phyloP scores from a whole-genome alignment of 2,113 vertebrate species.

The Paradoxurus hermaphroditus region DNA sequence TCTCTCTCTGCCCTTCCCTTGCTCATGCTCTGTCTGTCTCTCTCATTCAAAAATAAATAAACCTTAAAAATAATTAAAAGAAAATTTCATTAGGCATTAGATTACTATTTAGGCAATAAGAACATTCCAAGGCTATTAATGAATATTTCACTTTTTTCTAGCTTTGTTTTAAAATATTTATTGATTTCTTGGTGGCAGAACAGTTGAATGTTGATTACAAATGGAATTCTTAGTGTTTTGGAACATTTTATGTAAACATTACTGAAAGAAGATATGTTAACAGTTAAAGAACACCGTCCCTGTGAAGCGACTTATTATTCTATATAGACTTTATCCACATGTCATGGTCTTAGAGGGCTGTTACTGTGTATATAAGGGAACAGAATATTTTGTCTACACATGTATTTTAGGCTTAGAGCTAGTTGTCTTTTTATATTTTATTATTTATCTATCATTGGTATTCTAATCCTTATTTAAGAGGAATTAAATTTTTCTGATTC shows the following conservation, averaged over 20 bases:
- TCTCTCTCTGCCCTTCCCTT: too few species aligned
- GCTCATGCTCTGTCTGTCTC: too few species aligned
- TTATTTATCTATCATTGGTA: neutral
- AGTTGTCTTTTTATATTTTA: neutral
- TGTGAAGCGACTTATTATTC: neutral
- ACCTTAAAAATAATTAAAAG: too few species aligned
- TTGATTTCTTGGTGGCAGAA: slow-evolving; percentile 2
- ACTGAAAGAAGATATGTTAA: neutral
- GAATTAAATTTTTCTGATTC: neutral
- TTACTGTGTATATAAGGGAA: neutral
- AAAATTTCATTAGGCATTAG: slow-evolving; percentile 24
- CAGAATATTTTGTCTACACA: neutral
- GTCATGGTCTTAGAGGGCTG: neutral
- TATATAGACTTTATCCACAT: neutral
- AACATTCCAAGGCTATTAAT: slow-evolving; percentile 9
- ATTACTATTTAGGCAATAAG: neutral
- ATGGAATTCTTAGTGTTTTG: neutral
- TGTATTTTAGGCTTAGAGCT: neutral
- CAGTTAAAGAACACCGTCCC: neutral
- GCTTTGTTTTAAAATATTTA: slow-evolving; percentile 45
- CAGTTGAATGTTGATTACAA: neutral
- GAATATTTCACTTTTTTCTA: neutral
- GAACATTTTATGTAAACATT: neutral
- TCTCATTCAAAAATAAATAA: too few species aligned
- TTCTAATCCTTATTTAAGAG: slow-evolving; percentile 15